Conservation (phyloP, 2,888 invertebrate species). For the Pherbina coryleti region DNA sequence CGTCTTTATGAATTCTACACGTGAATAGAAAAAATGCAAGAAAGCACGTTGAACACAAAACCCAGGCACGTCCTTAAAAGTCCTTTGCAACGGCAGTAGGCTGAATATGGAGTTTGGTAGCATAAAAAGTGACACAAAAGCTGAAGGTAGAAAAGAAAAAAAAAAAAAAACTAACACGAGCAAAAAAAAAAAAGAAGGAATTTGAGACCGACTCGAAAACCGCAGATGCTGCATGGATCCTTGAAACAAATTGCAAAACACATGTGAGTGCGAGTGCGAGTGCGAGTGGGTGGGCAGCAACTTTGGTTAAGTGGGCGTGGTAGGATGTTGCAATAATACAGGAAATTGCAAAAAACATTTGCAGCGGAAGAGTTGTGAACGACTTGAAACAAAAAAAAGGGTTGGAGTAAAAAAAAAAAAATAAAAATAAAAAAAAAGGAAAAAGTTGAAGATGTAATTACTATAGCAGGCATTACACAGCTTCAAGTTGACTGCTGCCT, state of each 20-base stretch:
- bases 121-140: slow-evolving; percentile 28
- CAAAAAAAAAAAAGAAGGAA: background rate
- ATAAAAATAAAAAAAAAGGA: slow-evolving; percentile 34
- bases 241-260: slow-evolving; percentile 21
- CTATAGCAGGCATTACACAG: slow-evolving; percentile 32
- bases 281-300: background rate
- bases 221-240: slow-evolving; percentile 22
- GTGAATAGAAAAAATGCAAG: slow-evolving; percentile 28
- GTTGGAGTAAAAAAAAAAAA: slow-evolving; percentile 4
- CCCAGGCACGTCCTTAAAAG: slow-evolving; percentile 17
- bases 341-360: slow-evolving; percentile 39
- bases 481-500: background rate
- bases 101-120: background rate
- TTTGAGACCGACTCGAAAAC: slow-evolving; percentile 27
- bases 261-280: background rate
- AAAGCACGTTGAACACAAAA: slow-evolving; percentile 5
- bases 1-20: slow-evolving; percentile 22
- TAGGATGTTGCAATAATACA: slow-evolving; percentile 34
- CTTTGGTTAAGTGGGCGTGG: background rate
- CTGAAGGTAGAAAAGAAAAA: background rate
- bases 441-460: slow-evolving; percentile 44
- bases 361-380: slow-evolving; percentile 35
- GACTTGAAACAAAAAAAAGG: slow-evolving; percentile 33
- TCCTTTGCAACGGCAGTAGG: slow-evolving; percentile 2
- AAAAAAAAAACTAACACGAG: background rate